Evolutionary conservation across 2,113 vertebrate species (phyloP), one percentile per base, ranked within the genome.

Genomic region (Thunnus maccoyii): DNA sequence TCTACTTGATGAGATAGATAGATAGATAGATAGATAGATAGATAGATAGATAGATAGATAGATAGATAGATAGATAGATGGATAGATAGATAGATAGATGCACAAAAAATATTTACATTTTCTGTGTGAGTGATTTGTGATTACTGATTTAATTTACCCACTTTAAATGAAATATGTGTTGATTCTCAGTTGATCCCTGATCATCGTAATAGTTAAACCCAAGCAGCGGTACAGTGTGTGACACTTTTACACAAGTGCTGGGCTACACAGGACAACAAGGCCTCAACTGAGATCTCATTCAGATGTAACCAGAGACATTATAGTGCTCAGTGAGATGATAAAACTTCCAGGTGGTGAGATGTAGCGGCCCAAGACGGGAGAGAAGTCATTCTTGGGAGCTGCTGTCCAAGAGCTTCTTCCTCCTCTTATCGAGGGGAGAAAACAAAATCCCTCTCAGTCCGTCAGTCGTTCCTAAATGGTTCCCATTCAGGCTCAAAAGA

Each of bases 171-270:
- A 27, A 44, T 2, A 4, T 12, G 32, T 32, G 16, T 17, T 44
- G 47, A 54, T 25, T 32, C 3, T 9, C 30, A n/a, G 61, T 51
- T 22, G 20, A 61, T 52, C 1, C 2, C 11, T 3, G 0, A 7
- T 57, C 22, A 2, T 73, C 84, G 22, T 3, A 46, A 12, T 22
- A 16, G 2, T 32, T 1, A 20, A 74, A 69, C 77, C 52, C 55
- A 4, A 30, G 63, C 68, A 51, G 52, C 2, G 20, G 78, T 81
- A 84, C 81, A 84, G 54, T 32, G 77, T 9, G 58, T 25, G 22
- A 81, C 81, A 77, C 73, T 84, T 69, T 87, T 84, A 80, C 67
- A 83, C 60, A 48, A 7, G 0, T 36, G 55, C 18, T 20, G 44
- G 32, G 56, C 55, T 57, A 27, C 20, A 68, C 48, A 44, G 66